Conservation (phyloP, 2,797 vertebrate genomes). For the Gambelia wislizenii region DNA sequence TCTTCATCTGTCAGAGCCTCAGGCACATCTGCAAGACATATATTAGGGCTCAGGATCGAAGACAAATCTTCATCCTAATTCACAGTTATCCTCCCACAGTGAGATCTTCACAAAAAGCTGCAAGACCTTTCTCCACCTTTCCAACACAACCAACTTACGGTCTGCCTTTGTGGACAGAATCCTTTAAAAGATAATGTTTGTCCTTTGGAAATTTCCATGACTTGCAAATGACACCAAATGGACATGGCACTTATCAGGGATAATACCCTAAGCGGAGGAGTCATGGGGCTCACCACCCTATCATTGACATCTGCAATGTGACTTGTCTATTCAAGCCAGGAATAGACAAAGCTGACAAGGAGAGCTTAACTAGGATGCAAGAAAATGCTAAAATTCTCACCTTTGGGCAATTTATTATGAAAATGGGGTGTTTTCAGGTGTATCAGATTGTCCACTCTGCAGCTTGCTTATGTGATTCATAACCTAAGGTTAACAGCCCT, state of each 20-base stretch:
- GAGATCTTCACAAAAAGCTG: constrained; percentile 18
- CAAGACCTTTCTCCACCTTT: background rate
- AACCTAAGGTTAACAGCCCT: background rate
- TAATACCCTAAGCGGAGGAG: background rate
- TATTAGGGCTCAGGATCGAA: constrained; percentile 3
- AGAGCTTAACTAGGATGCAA: background rate
- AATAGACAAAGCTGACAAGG: background rate
- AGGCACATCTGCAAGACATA: constrained; percentile 73
- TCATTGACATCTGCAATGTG: background rate
- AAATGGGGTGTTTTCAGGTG: background rate
- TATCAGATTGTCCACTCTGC: background rate
- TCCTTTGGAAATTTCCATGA: constrained; percentile 1
- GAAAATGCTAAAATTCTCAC: background rate
- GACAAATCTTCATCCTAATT: constrained; percentile 13
- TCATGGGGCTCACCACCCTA: background rate
- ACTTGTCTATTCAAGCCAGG: background rate
- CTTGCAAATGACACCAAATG: constrained; percentile 3
- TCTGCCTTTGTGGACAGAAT: background rate
- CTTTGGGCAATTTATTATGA: background rate
- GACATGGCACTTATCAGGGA: constrained; percentile 16
- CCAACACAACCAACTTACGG: background rate
- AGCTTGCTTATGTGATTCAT: background rate
- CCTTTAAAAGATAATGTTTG: background rate
- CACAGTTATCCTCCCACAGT: constrained; percentile 26
- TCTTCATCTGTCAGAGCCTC: constrained; percentile 89